A percentile compares a stretch with the other conserved stretches of the same genome.
These are phyloP conservation scores for Brachypteracias leptosomus DNA, from an alignment of 2,113 vertebrate genomes.

Conservation along the genomic window DNA sequence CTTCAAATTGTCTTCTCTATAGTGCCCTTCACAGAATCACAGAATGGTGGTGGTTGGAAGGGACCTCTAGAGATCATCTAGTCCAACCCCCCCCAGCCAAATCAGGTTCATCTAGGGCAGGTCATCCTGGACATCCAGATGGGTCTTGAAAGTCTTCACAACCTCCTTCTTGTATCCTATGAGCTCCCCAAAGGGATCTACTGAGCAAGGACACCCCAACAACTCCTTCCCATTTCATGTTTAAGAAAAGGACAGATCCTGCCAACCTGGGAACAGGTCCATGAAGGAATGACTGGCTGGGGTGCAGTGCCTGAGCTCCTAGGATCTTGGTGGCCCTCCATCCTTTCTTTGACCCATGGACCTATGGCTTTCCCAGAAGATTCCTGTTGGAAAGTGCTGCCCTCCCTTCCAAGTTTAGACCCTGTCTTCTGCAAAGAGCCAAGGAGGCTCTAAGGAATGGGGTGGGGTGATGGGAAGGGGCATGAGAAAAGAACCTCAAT, in stretches of 20 bases:
- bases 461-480: neutral
- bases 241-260: neutral
- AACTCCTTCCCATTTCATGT: neutral
- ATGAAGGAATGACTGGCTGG: fast-evolving
- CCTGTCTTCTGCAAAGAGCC: neutral
- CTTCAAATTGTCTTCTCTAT: neutral
- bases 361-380: neutral
- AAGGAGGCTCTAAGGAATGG: neutral
- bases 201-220: neutral
- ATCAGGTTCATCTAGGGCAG: too few species aligned
- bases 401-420: neutral
- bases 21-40: neutral
- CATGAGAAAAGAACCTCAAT: neutral
- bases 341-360: neutral
- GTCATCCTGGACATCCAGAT: too few species aligned
- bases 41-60: too few species aligned
- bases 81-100: too few species aligned
- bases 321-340: too few species aligned
- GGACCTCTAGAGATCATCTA: too few species aligned
- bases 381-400: neutral
- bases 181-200: neutral
- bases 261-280: neutral
- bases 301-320: neutral
- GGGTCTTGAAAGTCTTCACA: too few species aligned
- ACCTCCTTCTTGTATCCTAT: neutral